Evolutionary conservation across 2,888 invertebrate genomes (phyloP).

Genomic region (Drosophila quinaria): DNA sequence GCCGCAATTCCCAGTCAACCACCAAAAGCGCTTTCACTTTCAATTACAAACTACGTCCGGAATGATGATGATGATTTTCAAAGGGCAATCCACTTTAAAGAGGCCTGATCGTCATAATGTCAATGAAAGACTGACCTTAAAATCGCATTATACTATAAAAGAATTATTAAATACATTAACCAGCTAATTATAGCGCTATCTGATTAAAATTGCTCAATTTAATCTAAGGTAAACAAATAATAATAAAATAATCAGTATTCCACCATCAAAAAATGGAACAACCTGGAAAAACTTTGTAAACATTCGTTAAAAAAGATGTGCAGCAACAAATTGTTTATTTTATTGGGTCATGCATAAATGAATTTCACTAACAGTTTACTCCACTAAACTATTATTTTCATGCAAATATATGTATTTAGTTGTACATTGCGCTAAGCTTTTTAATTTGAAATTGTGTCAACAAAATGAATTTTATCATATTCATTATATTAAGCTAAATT

Average conservation of each 20-base stretch:
- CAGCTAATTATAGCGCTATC: background rate
- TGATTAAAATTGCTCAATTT: too few relatives aligned
- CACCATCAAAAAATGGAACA: background rate
- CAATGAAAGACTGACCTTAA: conserved; percentile 1
- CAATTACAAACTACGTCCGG: conserved; percentile 14
- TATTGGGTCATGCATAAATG: conserved; percentile 14
- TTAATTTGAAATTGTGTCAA: background rate
- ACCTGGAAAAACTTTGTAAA: background rate
- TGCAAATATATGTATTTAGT: conserved; percentile 6
- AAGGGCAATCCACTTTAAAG: conserved; percentile 50
- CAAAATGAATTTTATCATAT: background rate
- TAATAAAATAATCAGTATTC: background rate
- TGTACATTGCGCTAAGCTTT: background rate
- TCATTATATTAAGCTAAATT: background rate
- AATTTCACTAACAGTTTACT: background rate
- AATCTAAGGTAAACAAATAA: background rate
- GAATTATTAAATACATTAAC: background rate
- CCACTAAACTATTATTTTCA: background rate
- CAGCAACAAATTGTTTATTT: conserved; percentile 1
- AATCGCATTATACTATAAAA: conserved; percentile 3
- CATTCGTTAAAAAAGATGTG: background rate
- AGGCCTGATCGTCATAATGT: conserved; percentile 15
- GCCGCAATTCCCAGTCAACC: conserved; percentile 55
- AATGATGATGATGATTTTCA: conserved; percentile 14
- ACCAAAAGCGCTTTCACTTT: conserved; percentile 50